phyloP scores from a whole-genome alignment of 2,113 vertebrate genomes.

The Galbula dea region DNA sequence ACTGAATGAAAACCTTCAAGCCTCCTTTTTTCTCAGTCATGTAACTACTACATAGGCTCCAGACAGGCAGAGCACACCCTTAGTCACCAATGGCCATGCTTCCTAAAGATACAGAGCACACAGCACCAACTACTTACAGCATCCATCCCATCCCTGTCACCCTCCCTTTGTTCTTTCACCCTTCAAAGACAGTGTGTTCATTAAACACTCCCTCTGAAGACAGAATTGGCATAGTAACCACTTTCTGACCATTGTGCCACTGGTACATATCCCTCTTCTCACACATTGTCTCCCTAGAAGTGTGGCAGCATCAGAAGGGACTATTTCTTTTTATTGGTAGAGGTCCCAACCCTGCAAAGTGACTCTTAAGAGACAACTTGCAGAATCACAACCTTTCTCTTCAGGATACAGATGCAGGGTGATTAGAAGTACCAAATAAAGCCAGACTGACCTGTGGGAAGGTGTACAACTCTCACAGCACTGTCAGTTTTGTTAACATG shows the following conservation, averaged over 20 bases:
- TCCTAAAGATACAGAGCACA: neutral
- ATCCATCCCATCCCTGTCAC: neutral
- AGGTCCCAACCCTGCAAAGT: neutral
- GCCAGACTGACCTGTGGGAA: conserved; percentile 84
- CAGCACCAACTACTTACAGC: neutral
- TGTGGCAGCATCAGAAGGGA: neutral
- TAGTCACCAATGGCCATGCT: neutral
- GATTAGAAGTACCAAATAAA: neutral
- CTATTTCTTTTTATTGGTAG: neutral
- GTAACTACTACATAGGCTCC: neutral
- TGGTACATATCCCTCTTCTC: neutral
- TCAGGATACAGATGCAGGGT: neutral
- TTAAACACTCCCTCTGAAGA: neutral
- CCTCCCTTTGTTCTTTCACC: neutral
- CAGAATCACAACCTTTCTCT: neutral
- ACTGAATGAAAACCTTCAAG: neutral
- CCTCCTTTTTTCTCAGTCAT: neutral
- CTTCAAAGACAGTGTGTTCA: neutral
- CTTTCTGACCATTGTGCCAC: neutral
- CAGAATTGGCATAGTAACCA: neutral
- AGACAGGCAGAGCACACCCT: neutral
- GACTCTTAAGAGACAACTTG: neutral
- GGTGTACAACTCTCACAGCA: conserved; percentile 87
- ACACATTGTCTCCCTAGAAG: accelerated
- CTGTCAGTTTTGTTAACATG: conserved; percentile 95